Base-by-base conservation (phyloP, 2,797 vertebrate species). In the Nasua narica region DNA sequence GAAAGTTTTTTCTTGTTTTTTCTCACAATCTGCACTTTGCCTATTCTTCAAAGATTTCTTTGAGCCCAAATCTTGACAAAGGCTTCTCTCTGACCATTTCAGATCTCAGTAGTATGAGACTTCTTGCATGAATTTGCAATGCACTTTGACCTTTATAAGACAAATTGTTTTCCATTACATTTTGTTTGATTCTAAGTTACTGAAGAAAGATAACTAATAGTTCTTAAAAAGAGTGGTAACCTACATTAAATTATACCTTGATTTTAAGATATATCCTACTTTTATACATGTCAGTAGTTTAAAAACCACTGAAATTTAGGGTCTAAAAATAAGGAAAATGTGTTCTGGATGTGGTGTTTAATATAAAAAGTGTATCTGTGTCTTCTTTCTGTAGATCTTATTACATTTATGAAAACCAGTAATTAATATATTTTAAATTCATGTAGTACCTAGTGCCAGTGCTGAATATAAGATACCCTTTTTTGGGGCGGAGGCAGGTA, bases 31-130 rank as follows among this genome's bases (percentile, higher is more conserved):
- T 77, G 43, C 32, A 27, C 32, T 48, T 84, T 60, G 37, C 6
- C 56, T 16, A 13, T 50, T 87, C 76, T 94, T 94, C 93, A 95
- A 90, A 92, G 46, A 48, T 54, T 87, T 74, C 58, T 96, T 95
- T 82, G 77, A 97, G 90, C 35, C 77, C 15, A 95, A 89, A 96
- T 90, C 37, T 89, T 54, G 52, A 84, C 58, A 69, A 95, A 91
- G 50, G n/a, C 58, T 76, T 89, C 52, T 89, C 46, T 81, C 65
- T 95, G 94, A 87, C 81, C 70, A 90, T 84, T 87, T 92, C 70
- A 85, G 60, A 58, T 27, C 19, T 81, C n/a, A 50, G 70, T 43
- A 58, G 56, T 50, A 3, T 81, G 76, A 60, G 52, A 87, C 56
- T 90, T 95, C 79, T 67, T 88, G 52, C 21, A 21, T 93, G 91